Evolutionary conservation across 2,113 vertebrate species (phyloP), one percentile per base, ranked within the genome.

Genomic region (Galeopterus variegatus): DNA sequence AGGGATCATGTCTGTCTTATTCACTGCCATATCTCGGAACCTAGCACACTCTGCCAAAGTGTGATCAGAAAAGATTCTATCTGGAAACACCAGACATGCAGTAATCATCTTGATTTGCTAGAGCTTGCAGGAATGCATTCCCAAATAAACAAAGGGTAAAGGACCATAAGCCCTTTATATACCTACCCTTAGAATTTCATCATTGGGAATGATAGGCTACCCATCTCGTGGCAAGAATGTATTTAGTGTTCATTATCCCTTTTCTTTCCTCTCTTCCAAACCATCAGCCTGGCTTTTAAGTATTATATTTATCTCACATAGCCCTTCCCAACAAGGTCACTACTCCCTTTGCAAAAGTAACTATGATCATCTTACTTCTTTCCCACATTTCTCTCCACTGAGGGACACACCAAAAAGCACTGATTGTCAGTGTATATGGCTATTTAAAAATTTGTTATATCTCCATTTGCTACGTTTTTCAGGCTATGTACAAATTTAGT

Each of bases 381-480:
- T 62, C 11, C 5, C 52, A 54, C 26, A 54, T 41, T 17, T 91
- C 18, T 93, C 72, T 72, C 60, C 26, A 83, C 21, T 13, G 24
- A 84, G 31, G 31, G 75, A 67, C 26, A 70, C 19, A 62, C 31
- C 18, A 11, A 73, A 73, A 85, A 60, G 36, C 75, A 70, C 58
- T 73, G 36, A 56, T 36, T 75, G 69, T 58, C 21, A 33, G 15
- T 80, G 23, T 56, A 50, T 70, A 69, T 93, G 41, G 26, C 69
- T 76, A 79, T 70, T 18, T 41, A 69, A 52, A 94, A 89, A 84
- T 28, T 52, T 75, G 75, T 33, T 69, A 1, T 26, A 33, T 90
- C 52, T 95, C 58, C 70, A 41, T 56, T 54, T 73, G 45, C 50
- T 88, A 17, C 33, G 23, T n/a, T 93, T 93, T 94, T 56, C 75